Conservation (phyloP, 2,797 vertebrate genomes). For the Sphenodon punctatus region DNA sequence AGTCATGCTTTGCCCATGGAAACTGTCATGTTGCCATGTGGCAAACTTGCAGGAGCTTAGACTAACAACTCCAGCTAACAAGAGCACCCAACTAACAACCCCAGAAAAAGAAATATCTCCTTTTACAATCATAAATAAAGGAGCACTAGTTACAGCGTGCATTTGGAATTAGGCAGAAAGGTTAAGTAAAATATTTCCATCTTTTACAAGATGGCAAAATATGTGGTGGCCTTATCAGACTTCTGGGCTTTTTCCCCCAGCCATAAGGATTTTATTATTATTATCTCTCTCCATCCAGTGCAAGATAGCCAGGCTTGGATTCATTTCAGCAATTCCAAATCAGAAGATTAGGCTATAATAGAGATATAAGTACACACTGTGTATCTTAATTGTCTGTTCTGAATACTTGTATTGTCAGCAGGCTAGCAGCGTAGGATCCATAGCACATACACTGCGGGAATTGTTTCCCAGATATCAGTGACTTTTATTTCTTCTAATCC, state of each 20-base stretch:
- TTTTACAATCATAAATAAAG: background rate
- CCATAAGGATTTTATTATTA: background rate
- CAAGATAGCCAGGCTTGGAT: background rate
- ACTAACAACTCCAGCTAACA: too few species aligned
- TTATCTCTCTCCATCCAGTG: background rate
- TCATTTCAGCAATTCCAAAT: background rate
- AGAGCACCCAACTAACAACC: background rate
- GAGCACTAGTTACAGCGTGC: background rate
- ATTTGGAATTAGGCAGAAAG: background rate
- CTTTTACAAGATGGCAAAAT: background rate
- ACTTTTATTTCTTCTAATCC: background rate
- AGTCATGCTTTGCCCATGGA: too few species aligned
- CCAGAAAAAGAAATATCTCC: background rate
- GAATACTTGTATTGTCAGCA: background rate
- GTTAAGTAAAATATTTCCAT: background rate
- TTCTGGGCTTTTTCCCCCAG: background rate
- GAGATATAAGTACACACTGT: background rate
- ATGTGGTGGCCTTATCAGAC: background rate
- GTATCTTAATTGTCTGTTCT: background rate
- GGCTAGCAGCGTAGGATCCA: background rate
- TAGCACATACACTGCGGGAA: background rate
- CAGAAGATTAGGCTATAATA: background rate
- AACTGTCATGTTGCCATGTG: background rate
- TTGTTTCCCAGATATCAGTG: background rate
- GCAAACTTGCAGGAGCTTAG: constrained; percentile 23